Percentiles rank a stretch among this genome's conserved stretches.
These are phyloP conservation scores for Laodelphax striatellus DNA, from an alignment of 1,140 invertebrate species.

Conservation along the genomic window DNA sequence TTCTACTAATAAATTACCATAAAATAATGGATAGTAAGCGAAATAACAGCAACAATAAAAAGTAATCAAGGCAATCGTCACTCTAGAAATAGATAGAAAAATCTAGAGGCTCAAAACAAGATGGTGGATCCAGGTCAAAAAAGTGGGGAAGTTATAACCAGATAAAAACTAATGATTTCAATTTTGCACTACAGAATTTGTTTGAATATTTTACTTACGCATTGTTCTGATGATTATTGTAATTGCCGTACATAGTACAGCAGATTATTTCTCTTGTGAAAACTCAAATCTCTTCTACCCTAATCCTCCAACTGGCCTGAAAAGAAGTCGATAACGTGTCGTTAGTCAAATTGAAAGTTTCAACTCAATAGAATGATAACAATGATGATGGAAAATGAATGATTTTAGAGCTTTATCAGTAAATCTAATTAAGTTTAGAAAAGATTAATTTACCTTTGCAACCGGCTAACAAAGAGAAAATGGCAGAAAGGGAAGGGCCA, in stretches of 20 bases:
- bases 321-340: not conserved
- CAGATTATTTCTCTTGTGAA: not conserved
- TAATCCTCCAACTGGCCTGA: not conserved
- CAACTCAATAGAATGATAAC: not conserved
- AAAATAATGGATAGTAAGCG: no score
- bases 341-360: not conserved
- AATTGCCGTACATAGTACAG: conserved; percentile 1
- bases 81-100: not conserved
- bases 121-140: conserved; percentile 2
- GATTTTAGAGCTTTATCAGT: not conserved
- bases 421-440: not conserved
- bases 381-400: not conserved
- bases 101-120: not conserved
- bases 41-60: no score
- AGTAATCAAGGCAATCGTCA: not conserved
- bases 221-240: not conserved
- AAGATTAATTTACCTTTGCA: not conserved
- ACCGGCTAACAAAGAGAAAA: conserved; percentile 2
- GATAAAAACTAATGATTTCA: not conserved
- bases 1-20: no score
- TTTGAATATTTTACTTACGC: not conserved
- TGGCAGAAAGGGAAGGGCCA: not conserved
- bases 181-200: not conserved
- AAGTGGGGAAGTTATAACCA: not conserved
- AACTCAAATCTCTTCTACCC: not conserved